Percentiles rank a stretch among this genome's conserved stretches.
Evolutionary conservation across 2,797 vertebrate species (phyloP).

Genomic region (Brachymystax lenok): DNA sequence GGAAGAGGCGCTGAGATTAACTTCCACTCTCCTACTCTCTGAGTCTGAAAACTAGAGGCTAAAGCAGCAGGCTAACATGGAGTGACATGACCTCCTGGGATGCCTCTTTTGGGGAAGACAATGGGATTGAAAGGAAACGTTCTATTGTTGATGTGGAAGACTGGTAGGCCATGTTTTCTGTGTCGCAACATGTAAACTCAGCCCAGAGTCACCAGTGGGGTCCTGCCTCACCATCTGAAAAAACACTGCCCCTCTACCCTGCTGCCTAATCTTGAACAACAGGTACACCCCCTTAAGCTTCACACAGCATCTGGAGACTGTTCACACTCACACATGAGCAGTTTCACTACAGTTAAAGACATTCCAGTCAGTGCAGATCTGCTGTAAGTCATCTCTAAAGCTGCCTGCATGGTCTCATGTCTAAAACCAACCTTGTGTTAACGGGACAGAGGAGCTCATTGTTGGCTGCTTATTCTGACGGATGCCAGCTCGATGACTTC

Average conservation of each 20-base stretch:
- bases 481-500: conserved; percentile 76
- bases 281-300: not conserved
- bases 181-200: not conserved
- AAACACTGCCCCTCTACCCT: not conserved
- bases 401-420: conserved; percentile 35
- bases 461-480: conserved; percentile 62
- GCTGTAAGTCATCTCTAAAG: conserved; percentile 31
- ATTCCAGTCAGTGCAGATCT: conserved; percentile 48
- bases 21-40: too few species aligned
- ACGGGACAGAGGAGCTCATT: conserved; percentile 63
- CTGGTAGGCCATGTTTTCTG: not conserved
- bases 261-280: not conserved
- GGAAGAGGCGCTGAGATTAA: too few species aligned
- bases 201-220: too few species aligned
- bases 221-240: too few species aligned
- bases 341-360: conserved; percentile 34
- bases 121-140: conserved; percentile 42
- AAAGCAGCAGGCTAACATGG: conserved; percentile 56
- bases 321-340: conserved; percentile 16
- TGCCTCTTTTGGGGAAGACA: conserved; percentile 39
- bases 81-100: conserved; percentile 52
- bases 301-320: conserved; percentile 13
- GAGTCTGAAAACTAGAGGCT: too few species aligned
- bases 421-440: conserved; percentile 70
- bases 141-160: conserved; percentile 38